Base-by-base conservation (phyloP, 2,797 vertebrate species). In the Paguma larvata region DNA sequence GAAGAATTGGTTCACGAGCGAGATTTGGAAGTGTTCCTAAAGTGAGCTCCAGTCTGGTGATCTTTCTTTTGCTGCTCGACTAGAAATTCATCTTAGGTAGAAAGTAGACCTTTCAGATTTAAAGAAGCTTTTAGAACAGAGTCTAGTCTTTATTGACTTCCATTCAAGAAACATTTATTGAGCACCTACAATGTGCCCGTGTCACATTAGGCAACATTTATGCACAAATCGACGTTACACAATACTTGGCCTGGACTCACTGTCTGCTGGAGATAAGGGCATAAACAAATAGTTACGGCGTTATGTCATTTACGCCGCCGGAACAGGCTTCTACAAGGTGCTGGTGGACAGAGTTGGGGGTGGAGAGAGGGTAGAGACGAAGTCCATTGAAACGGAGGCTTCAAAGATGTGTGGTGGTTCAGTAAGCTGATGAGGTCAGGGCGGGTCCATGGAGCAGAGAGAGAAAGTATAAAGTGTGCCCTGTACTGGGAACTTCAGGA, bases 1-100 rank as follows among this genome's bases (percentile, higher is more conserved):
- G 46, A 85, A 65, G 38, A 80, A 75, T 67, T 84, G 23, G 65
- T 80, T 80, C 25, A 34, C 15, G 16, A 86, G 53, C 72, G 85
- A 92, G 96, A 93, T 59, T 9, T 91, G 68, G 25, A 97, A 88
- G n/a, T 83, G 53, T 94, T 94, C 68, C 38, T 70, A 77, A 96
- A 80, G 65, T 77, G 41, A 96, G 83, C 53, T 85, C 38, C 82
- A 94, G 75, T 86, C 34, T 72, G 27, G 44, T 83, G 30, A 30
- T 46, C 46, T 9, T 83, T 79, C 30, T 89, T 91, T 93, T 63
- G 48, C 32, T 84, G 68, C 32, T 91, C 73, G 34, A 44, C 70
- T 87, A 89, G 51, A 87, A 97, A 90, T 90, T 72, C 25, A 59
- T 59, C 34, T 56, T 46, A 56, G 51, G 46, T 70, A 93, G 67